Base-by-base conservation (phyloP, 2,113 vertebrate species). In the Bambusicola thoracicus region DNA sequence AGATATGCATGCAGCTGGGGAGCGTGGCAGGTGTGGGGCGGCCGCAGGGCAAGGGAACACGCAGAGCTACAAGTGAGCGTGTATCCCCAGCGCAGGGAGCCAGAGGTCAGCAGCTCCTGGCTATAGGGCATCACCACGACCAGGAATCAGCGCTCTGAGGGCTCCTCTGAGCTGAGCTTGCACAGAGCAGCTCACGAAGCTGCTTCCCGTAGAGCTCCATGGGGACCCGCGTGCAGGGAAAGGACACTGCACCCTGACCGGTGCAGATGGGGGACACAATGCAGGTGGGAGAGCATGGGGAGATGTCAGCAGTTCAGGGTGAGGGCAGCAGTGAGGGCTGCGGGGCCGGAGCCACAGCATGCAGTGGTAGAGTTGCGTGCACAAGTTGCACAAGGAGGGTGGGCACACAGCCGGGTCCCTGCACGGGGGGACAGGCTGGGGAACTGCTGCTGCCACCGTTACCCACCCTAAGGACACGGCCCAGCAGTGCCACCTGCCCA, bases 241-340 rank as follows among this genome's bases (percentile, higher is more conserved):
- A 10, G 20, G 38, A 36, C 6, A 6, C 11, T 0, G 0, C 18
- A n/a, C 4, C 41, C 46, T 2, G 2, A n/a, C 10, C 1, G 0
- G 5, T 19, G 53, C 41, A 48, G 27, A 34, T 2, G 0, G 4
- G 63, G n/a, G 67, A 48, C 46, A 46, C 10, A 8, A 32, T 41
- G 25, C 15, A 1, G 49, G 51, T 8, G 11, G 40, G 5, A 34
- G 24, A 25, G 41, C 19, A 5, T 2, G 2, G 29, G 14, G 34
- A 36, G 25, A 32, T 18, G 30, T 25, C 58, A 6, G 41, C 1
- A 19, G 36, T 22, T 25, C 1, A 49, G 38, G 48, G 48, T 7
- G 48, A 8, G 13, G 48, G 48, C 48, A 49, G 48, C 51, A 30
- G 51, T 16, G 27, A 30, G 51, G 49, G 51, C 51, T 53, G 51